Conservation (phyloP, 2,797 vertebrate genomes). For the Decapterus maruadsi region DNA sequence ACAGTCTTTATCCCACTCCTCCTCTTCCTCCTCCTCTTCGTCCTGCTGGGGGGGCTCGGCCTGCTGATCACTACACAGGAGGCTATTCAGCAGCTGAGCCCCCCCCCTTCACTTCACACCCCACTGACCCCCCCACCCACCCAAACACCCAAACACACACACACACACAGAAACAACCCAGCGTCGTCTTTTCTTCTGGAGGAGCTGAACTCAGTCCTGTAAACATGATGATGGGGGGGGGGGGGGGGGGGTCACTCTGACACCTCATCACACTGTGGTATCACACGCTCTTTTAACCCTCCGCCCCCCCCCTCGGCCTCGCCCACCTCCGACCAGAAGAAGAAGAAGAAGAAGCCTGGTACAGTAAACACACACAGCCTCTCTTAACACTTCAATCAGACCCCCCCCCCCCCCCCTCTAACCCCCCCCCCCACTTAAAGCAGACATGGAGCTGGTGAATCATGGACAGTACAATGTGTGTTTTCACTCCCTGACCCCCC, state of each 20-base stretch:
- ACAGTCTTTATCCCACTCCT: constrained; percentile 90
- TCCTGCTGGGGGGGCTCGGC: constrained; percentile 83
- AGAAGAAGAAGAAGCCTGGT: constrained; percentile 20
- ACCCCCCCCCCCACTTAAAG: constrained; percentile 34
- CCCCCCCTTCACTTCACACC: constrained; percentile 54
- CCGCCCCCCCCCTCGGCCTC: constrained; percentile 77
- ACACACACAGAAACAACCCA: constrained; percentile 44
- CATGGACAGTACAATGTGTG: constrained; percentile 64
- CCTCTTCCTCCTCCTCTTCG: constrained; percentile 56
- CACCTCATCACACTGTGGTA: constrained; percentile 78
- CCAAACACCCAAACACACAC: constrained; percentile 27
- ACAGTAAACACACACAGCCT: constrained; percentile 88
- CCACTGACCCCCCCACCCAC: no score
- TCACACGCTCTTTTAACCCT: constrained; percentile 88
- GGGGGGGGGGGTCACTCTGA: constrained; percentile 73
- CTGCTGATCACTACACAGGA: constrained; percentile 95
- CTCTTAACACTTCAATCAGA: constrained; percentile 75
- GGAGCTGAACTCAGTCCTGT: constrained; percentile 90
- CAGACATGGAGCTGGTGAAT: constrained; percentile 32
- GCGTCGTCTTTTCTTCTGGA: constrained; percentile 53
- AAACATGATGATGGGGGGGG: constrained; percentile 82
- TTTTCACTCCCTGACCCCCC: constrained; percentile 67
- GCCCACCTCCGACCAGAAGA: constrained; percentile 45
- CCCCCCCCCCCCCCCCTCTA: constrained; percentile 55
- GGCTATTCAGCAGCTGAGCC: constrained; percentile 90